Evolutionary conservation across 2,888 invertebrate species (phyloP), one percentile per base, ranked within the genome.

Genomic region (Dryocosmus kuriphilus): DNA sequence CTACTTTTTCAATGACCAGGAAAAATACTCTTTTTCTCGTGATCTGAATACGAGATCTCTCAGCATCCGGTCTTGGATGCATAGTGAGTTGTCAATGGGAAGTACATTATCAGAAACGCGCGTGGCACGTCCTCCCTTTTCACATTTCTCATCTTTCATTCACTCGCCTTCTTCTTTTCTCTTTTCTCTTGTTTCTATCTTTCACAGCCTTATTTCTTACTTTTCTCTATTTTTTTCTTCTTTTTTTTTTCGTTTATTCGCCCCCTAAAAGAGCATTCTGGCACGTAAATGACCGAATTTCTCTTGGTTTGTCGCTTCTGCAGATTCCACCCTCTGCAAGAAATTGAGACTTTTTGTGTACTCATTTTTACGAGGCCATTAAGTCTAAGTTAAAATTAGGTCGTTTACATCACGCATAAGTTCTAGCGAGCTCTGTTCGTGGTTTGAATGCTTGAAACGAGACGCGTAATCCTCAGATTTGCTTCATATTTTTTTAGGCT

Each of bases 71-170:
- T 41, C 41, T 41, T 83, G 85, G 79, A 84, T 65, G 74, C 67
- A 81, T 77, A 82, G 83, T 81, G 79, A 87, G 83, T 89, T 88
- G 90, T 89, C 89, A 90, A 90, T 90, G 90, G 91, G 90, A 91
- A 91, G 90, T 91, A 86, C 87, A 87, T 89, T 90, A 91, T 91
- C 91, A 86, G 83, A 80, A 79, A 76, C 82, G 74, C 86, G 85
- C 86, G 85, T 87, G 86, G 79, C 85, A 78, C 79, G 84, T 75
- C 84, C 84, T 87, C 85, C 82, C 79, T 84, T 84, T 81, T 82
- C 79, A 80, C 80, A 79, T 75, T 77, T 77, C 62, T 83, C 74
- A 74, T 62, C 79, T 79, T 79, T 81, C 80, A 82, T 82, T 80
- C 78, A 74, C 74, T 76, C 75, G 75, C 79, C 76, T 75, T 16